Percentiles rank a stretch among this genome's conserved stretches.
phyloP scores from a whole-genome alignment of 2,113 vertebrate genomes.

The Alosa alosa region DNA sequence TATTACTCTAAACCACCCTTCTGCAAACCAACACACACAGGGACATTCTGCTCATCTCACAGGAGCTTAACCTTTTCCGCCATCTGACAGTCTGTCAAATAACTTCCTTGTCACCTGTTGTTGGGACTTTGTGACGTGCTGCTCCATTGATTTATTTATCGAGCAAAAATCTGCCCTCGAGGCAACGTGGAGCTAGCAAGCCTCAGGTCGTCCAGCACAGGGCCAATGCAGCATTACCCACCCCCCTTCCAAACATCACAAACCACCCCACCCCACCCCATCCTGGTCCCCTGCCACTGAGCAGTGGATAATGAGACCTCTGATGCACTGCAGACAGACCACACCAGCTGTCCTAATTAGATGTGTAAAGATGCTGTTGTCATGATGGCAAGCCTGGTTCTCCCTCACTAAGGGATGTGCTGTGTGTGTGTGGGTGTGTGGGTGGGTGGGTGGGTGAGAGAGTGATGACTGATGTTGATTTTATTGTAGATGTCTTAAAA shows the following conservation, averaged over 20 bases:
- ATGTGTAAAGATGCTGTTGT: background rate
- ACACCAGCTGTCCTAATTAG: background rate
- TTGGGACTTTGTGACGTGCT: background rate
- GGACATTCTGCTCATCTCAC: background rate
- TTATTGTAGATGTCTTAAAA: background rate
- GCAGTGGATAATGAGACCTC: slow-evolving; percentile 5
- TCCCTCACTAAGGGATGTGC: background rate
- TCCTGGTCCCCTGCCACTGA: background rate
- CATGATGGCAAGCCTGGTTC: background rate
- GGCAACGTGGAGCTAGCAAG: background rate
- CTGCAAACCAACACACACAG: background rate
- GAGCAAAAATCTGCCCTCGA: slow-evolving; percentile 1
- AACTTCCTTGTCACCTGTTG: background rate
- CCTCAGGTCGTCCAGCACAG: background rate
- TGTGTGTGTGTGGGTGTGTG: background rate
- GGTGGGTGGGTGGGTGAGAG: background rate
- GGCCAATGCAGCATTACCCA: background rate
- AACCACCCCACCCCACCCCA: background rate
- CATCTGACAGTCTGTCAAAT: background rate
- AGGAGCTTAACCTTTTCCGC: background rate
- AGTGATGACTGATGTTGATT: background rate
- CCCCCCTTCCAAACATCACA: background rate
- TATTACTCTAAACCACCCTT: too few relatives aligned
- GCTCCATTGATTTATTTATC: slow-evolving; percentile 30
- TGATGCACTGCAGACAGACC: background rate